Percentiles rank a stretch among this genome's conserved stretches.
Conservation (phyloP, 2,797 vertebrate genomes). For the Lithobates sylvaticus region DNA sequence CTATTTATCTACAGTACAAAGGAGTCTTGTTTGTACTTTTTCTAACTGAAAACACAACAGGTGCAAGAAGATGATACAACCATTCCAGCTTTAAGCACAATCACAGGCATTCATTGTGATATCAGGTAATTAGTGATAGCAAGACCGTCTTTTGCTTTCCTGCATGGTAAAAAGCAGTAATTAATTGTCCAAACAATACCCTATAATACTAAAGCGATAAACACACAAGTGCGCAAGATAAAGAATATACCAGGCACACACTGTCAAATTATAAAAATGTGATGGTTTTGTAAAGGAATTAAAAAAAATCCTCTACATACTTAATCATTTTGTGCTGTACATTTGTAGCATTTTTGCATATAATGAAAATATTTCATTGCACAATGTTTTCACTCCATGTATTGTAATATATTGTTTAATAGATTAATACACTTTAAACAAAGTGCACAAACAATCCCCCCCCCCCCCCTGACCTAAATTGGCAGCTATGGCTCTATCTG, state of each 20-base stretch:
- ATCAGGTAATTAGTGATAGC: slow-evolving; percentile 16
- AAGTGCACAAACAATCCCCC: too few relatives aligned
- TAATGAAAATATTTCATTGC: too few relatives aligned
- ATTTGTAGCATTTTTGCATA: not conserved
- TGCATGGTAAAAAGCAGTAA: not conserved
- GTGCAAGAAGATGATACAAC: slow-evolving; percentile 1
- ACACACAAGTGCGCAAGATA: not conserved
- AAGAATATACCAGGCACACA: not conserved
- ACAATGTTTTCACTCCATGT: too few relatives aligned
- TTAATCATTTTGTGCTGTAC: not conserved
- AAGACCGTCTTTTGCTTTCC: not conserved
- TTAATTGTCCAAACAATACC: not conserved
- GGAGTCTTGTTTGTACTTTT: slow-evolving; percentile 1
- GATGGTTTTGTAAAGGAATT: not conserved
- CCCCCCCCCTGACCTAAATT: too few relatives aligned
- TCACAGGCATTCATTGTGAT: slow-evolving; percentile 8
- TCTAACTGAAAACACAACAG: slow-evolving; percentile 3
- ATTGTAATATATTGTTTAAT: too few relatives aligned
- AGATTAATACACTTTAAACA: too few relatives aligned
- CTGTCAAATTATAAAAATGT: not conserved
- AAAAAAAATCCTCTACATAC: not conserved
- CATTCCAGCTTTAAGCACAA: not conserved
- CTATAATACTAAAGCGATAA: not conserved
- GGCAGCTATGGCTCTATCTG: too few relatives aligned
- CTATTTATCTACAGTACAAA: slow-evolving; percentile 12